Conservation (phyloP, 2,113 vertebrate species). For the Cyanoramphus novaezelandiae region DNA sequence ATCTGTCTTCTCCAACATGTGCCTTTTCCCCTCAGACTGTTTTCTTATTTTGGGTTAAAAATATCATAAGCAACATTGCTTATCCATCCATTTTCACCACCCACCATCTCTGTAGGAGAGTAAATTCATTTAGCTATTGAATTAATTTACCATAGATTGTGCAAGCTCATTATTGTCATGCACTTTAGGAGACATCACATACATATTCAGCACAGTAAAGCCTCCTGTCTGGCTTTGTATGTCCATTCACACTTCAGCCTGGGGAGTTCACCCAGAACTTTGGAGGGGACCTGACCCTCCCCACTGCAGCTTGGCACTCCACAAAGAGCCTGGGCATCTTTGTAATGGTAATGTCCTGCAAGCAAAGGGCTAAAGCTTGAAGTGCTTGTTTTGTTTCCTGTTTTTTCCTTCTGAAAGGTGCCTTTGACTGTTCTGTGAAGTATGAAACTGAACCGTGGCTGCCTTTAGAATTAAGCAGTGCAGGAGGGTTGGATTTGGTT, state of each 20-base stretch:
- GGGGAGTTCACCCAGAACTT: neutral
- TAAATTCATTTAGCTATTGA: constrained; percentile 31
- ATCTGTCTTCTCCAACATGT: constrained; percentile 62
- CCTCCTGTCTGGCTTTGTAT: neutral
- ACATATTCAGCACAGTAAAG: neutral
- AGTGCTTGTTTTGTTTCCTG: neutral
- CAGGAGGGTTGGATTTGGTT: neutral
- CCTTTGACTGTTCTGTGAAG: neutral
- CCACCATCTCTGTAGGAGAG: constrained; percentile 20
- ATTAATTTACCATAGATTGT: constrained; percentile 31
- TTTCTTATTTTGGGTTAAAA: constrained; percentile 16
- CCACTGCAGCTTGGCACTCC: neutral
- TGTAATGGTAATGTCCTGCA: neutral
- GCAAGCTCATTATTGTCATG: neutral
- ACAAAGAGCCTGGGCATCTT: neutral
- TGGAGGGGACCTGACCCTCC: neutral
- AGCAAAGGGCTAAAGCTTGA: neutral
- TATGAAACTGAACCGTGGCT: neutral
- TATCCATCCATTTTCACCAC: constrained; percentile 16
- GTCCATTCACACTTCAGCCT: neutral
- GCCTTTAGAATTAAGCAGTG: neutral
- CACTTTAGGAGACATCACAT: neutral
- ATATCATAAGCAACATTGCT: neutral
- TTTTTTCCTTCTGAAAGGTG: neutral
- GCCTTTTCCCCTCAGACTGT: constrained; percentile 14